These are phyloP conservation scores for Corapipo altera DNA, from an alignment of 2,113 vertebrate genomes.

Conservation along the genomic window DNA sequence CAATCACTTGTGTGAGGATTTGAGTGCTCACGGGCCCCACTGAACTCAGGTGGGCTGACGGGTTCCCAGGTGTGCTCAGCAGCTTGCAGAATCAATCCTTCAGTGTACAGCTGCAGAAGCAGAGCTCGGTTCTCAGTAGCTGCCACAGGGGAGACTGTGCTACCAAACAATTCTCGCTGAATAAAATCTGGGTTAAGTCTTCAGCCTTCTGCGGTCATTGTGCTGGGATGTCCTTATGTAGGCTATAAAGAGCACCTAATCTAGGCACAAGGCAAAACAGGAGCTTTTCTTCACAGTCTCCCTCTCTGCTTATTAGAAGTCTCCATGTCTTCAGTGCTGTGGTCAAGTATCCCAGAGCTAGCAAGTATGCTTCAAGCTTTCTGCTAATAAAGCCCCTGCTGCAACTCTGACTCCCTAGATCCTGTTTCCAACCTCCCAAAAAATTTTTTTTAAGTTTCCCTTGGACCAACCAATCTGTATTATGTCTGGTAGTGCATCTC, in stretches of 20 bases:
- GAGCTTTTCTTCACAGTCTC: background rate
- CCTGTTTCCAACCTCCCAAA: background rate
- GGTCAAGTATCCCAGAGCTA: background rate
- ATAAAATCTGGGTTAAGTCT: conserved; percentile 31
- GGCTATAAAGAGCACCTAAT: background rate
- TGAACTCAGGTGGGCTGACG: conserved; percentile 46
- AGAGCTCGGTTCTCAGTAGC: background rate
- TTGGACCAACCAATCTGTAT: background rate
- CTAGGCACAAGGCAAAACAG: background rate
- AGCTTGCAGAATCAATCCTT: conserved; percentile 25
- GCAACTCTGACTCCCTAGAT: background rate
- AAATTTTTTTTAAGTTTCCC: background rate
- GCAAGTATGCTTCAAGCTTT: background rate
- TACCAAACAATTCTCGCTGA: background rate
- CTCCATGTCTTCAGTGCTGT: background rate
- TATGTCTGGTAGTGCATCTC: background rate
- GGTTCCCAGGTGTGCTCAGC: conserved; percentile 14
- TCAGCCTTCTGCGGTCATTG: background rate
- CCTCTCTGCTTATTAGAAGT: background rate
- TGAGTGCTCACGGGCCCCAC: background rate
- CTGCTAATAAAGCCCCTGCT: conserved; percentile 21
- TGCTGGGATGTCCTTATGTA: background rate
- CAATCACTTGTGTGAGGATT: conserved; percentile 44
- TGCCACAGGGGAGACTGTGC: background rate
- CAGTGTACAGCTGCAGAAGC: fast-evolving